Evolutionary conservation across 2,113 vertebrate species (phyloP).

Genomic region (Thermophis baileyi): DNA sequence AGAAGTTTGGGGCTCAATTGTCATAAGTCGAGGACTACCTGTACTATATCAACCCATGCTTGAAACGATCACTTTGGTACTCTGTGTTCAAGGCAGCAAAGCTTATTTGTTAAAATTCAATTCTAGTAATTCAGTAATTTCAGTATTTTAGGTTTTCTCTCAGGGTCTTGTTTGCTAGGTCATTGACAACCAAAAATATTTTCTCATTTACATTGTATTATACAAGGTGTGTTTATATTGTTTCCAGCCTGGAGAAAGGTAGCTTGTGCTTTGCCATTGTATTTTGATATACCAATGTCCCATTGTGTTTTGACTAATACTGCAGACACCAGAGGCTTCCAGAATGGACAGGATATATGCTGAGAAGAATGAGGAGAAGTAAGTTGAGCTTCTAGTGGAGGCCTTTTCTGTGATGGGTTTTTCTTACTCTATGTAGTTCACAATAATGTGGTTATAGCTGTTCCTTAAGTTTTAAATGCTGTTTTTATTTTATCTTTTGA

Average conservation of each 20-base stretch:
- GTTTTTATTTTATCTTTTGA: background rate
- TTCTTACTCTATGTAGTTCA: background rate
- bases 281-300: conserved; percentile 25
- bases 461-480: background rate
- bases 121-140: background rate
- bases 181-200: background rate
- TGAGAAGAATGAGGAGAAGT: conserved; percentile 67
- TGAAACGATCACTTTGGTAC: background rate
- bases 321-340: conserved; percentile 40
- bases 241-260: background rate
- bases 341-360: conserved; percentile 65
- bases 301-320: conserved; percentile 25
- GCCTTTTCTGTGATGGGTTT: background rate
- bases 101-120: background rate
- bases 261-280: background rate
- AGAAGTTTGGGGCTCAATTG: background rate
- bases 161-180: background rate
- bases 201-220: background rate
- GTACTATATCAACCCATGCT: background rate
- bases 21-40: background rate
- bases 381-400: conserved; percentile 52
- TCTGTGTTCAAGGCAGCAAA: background rate
- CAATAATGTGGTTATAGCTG: background rate
- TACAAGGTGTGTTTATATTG: background rate
- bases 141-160: background rate